Base-by-base conservation (phyloP, 2,113 vertebrate species). In the Acanthisitta chloris region DNA sequence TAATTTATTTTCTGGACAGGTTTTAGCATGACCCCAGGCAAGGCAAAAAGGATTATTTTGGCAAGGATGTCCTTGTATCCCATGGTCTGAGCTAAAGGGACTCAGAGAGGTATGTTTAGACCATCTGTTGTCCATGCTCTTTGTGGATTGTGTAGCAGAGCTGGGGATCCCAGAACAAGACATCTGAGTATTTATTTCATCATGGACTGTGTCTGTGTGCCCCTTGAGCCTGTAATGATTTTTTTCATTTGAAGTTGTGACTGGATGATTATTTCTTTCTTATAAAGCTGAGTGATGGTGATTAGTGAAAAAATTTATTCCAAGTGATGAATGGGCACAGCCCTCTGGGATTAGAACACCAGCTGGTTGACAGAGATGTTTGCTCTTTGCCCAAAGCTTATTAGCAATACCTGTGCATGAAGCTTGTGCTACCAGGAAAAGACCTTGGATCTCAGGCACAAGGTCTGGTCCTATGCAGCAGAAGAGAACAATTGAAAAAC, bases 1-100 rank as follows among this genome's bases (percentile, higher is more conserved):
- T 95, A 90, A 71, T 78, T 92, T 92, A 79, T 81, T 95, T 95
- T 94, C 70, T 96, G 95, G 78, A 72, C 46, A 59, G 67, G 40
- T 79, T 85, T 86, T 84, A 83, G 14, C 58, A 45, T 88, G 54
- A 45, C 70, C 46, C 20, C 49, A 90, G 74, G 42, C 17, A 4
- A 42, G 26, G 25, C 58, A 90, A 74, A 86, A 81, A 93, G 71
- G 62, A 72, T 82, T 96, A 21, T 93, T 95, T 95, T 95, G 95
- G 81, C 85, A 93, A 86, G 26, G 82, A 21, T 49, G 26, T 77
- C 42, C 38, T 86, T 77, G 70, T 8, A 66, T 92, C 54, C 45
- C 0, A 1, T 83, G 66, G 36, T 61, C 85, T 90, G 74, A 88
- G 54, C 45, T 92, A 80, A 85, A 90, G 62, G 33, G 49, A 52